These are phyloP conservation scores for Spilosoma lubricipeda DNA, from an alignment of 2,888 invertebrate species.

Conservation along the genomic window DNA sequence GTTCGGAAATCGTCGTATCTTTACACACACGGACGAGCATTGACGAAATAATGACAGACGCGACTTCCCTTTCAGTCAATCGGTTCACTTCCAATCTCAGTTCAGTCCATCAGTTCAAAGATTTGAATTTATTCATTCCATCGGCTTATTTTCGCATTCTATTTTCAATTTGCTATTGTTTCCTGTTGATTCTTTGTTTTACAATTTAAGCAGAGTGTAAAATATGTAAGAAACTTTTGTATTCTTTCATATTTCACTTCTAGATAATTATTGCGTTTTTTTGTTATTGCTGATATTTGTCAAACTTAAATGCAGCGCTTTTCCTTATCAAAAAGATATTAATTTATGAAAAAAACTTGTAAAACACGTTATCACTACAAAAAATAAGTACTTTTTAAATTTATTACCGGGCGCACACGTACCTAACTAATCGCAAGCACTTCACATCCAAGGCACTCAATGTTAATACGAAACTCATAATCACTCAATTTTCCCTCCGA, in stretches of 20 bases:
- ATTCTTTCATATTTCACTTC: background rate
- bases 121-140: conserved; percentile 47
- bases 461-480: conserved; percentile 31
- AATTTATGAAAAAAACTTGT: too few relatives aligned
- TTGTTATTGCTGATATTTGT: background rate
- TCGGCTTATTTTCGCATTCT: conserved; percentile 23
- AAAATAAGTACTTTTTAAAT: background rate
- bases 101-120: conserved; percentile 43
- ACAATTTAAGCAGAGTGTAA: conserved; percentile 2
- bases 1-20: conserved; percentile 43
- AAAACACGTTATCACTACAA: background rate
- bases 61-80: conserved; percentile 38
- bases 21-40: conserved; percentile 53
- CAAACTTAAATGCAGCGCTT: background rate
- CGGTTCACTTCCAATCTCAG: conserved; percentile 32
- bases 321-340: too few relatives aligned
- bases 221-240: background rate
- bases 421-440: conserved; percentile 21
- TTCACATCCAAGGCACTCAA: conserved; percentile 16
- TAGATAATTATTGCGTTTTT: background rate
- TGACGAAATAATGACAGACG: conserved; percentile 52
- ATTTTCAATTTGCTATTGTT: conserved; percentile 17
- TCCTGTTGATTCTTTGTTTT: conserved; percentile 9
- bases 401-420: background rate
- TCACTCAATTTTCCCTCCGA: conserved; percentile 41